Base-by-base conservation (phyloP, 2,113 vertebrate species). In the Triplophysa siluroides region DNA sequence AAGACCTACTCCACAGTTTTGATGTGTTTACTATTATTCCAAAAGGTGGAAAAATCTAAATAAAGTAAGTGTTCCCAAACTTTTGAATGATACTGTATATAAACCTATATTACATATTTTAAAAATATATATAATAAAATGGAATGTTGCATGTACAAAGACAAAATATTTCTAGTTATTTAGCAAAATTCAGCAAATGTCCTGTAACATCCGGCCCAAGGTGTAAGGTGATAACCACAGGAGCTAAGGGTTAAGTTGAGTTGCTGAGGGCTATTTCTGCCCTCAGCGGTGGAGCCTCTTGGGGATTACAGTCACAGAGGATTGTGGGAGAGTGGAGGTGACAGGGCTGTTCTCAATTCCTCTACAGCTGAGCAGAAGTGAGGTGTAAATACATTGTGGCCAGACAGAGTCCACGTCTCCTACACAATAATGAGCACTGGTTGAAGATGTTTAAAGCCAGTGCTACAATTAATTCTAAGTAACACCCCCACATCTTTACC, bases 211-310 rank as follows among this genome's bases (percentile, higher is more conserved):
- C 78, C 8, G 21, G 52, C 29, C 21, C 19, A 72, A 77, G 74
- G 83, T 81, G 84, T 88, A 82, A 83, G 76, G 82, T 78, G 87
- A 83, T 74, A 18, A 88, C 86, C 83, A 79, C 47, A 3, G 79
- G 80, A 87, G 79, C 81, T 29, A 71, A 81, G 58, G 79, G n/a
- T n/a, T n/a, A n/a, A n/a, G n/a, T n/a, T n/a, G n/a, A n/a, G n/a
- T n/a, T n/a, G 79, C 81, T 29, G 69, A 81, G 58, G 79, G 88
- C 87, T 91, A 88, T 92, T 91, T 88, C 87, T 89, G 86, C 81
- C 76, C 81, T 76, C 76, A 84, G 73, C 81, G 72, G 26, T 71
- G 75, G 24, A 84, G 83, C 82, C 84, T 38, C 73, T 85, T 81
- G 78, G 82, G 84, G 87, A 80, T 88, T 82, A 82, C 38, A 78